phyloP scores from a whole-genome alignment of 2,113 vertebrate genomes.

The Mesitornis unicolor region DNA sequence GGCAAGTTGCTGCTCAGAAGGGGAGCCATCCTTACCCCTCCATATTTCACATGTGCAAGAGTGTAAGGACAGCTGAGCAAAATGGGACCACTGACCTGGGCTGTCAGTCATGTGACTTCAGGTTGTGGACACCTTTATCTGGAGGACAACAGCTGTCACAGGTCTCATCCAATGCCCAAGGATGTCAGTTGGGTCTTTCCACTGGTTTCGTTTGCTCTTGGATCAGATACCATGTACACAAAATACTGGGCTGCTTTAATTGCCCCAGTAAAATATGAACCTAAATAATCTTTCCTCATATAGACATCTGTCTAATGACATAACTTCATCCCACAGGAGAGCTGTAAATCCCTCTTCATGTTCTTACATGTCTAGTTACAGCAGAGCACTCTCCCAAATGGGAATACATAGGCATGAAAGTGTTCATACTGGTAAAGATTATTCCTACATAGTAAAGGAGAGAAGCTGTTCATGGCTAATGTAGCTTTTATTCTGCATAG shows the following conservation, averaged over 20 bases:
- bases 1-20: background rate
- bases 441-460: background rate
- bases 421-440: background rate
- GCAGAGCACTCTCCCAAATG: background rate
- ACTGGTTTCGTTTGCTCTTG: background rate
- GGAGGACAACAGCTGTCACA: background rate
- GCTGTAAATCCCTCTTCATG: background rate
- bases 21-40: background rate
- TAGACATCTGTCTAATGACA: background rate
- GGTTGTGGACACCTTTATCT: background rate
- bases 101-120: background rate
- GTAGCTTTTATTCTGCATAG: background rate
- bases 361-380: background rate
- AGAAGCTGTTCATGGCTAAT: background rate
- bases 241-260: background rate
- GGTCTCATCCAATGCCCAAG: background rate
- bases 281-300: background rate
- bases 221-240: background rate
- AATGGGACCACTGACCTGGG: background rate
- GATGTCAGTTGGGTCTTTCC: background rate
- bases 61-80: background rate
- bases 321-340: background rate
- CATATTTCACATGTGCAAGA: conserved; percentile 4
- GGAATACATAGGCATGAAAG: background rate
- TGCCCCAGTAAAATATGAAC: background rate